A percentile compares a stretch with the other conserved stretches of the same genome.
phyloP scores from a whole-genome alignment of 2,888 invertebrate genomes.

The Cantharis flavilabris region DNA sequence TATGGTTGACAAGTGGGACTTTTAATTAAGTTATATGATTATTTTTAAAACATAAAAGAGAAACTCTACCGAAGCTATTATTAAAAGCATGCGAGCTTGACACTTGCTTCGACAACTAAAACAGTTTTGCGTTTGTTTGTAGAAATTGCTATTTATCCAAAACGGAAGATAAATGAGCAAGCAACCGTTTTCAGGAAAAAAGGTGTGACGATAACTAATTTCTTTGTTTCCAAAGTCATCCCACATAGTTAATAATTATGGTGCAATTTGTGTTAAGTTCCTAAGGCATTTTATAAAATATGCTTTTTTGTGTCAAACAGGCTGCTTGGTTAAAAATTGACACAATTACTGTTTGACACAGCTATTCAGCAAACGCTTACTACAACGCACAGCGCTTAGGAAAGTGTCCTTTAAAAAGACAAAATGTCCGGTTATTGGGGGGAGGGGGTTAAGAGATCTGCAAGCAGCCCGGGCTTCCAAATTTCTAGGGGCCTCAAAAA shows the following conservation, averaged over 20 bases:
- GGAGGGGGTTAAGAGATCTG: too few relatives aligned
- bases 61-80: slow-evolving; percentile 7
- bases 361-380: too few relatives aligned
- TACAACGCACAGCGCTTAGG: too few relatives aligned
- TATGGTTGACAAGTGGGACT: slow-evolving; percentile 11
- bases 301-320: background rate
- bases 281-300: background rate
- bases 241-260: slow-evolving; percentile 4
- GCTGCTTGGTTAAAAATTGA: background rate
- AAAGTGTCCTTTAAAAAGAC: too few relatives aligned
- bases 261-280: background rate
- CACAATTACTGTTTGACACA: background rate
- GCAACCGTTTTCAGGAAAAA: slow-evolving; percentile 5
- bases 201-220: slow-evolving; percentile 8
- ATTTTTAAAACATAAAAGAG: slow-evolving; percentile 13
- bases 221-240: slow-evolving; percentile 8
- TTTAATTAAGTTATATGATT: slow-evolving; percentile 14
- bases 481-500: too few relatives aligned
- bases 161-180: slow-evolving; percentile 6
- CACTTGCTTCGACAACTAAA: slow-evolving; percentile 1
- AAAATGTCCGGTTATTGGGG: too few relatives aligned
- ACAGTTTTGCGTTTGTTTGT: slow-evolving; percentile 1
- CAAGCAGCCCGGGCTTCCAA: too few relatives aligned
- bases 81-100: background rate
- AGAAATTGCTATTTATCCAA: slow-evolving; percentile 4